Evolutionary conservation across 1,140 invertebrate genomes (phyloP).

Genomic region (Chymomyza costata): DNA sequence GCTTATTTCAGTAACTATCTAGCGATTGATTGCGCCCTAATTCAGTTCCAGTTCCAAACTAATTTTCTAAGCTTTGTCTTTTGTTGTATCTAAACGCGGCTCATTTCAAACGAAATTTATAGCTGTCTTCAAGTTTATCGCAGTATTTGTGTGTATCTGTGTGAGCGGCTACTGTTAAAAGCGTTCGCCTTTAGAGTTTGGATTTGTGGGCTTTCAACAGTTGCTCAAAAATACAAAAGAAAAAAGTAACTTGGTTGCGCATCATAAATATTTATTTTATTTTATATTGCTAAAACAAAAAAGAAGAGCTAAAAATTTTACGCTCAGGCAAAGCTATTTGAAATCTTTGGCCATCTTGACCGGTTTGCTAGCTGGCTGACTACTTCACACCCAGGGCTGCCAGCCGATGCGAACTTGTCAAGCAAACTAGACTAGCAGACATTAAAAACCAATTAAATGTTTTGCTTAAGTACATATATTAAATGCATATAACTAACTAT

Average conservation of each 20-base stretch:
- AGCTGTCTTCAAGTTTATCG: slow-evolving; percentile 2
- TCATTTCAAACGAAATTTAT: slow-evolving; percentile 36
- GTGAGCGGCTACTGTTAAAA: too few relatives aligned
- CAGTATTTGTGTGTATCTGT: too few relatives aligned
- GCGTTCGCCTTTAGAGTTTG: too few relatives aligned
- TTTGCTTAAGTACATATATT: slow-evolving; percentile 14
- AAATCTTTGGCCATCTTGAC: neutral
- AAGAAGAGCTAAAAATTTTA: too few relatives aligned
- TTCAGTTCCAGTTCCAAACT: neutral
- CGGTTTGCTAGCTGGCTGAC: slow-evolving; percentile 1
- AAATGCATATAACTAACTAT: slow-evolving; percentile 32
- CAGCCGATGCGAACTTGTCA: slow-evolving; percentile 61
- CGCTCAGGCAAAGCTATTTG: slow-evolving; percentile 30
- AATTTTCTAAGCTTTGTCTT: neutral
- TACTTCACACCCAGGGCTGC: slow-evolving; percentile 50
- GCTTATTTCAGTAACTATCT: too few relatives aligned
- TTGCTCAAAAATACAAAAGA: too few relatives aligned
- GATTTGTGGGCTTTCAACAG: too few relatives aligned
- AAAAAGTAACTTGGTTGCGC: too few relatives aligned
- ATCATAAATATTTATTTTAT: slow-evolving; percentile 37
- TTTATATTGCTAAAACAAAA: too few relatives aligned
- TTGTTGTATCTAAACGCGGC: slow-evolving; percentile 20
- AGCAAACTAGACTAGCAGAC: slow-evolving; percentile 61
- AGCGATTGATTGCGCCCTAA: too few relatives aligned
- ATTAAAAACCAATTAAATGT: slow-evolving; percentile 73